These are phyloP conservation scores for Pipa parva DNA, from an alignment of 2,113 vertebrate species.

Conservation along the genomic window DNA sequence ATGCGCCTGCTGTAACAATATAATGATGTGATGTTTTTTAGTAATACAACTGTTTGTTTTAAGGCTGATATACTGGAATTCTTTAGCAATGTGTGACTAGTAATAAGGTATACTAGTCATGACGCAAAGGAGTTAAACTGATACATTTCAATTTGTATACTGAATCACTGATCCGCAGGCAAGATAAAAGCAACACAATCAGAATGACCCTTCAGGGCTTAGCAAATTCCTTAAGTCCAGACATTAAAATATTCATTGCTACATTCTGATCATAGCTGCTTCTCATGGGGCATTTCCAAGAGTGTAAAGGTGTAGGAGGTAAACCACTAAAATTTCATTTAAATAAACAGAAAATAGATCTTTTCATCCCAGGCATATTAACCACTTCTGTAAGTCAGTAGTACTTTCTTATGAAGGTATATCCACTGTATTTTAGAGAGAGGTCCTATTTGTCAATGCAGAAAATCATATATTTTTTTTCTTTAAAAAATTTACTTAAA, in stretches of 20 bases:
- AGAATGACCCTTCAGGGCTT: conserved; percentile 37
- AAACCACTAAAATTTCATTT: background rate
- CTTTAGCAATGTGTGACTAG: conserved; percentile 34
- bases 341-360: background rate
- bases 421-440: background rate
- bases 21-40: conserved; percentile 16
- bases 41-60: conserved; percentile 35
- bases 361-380: no score
- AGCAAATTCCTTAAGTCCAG: conserved; percentile 37
- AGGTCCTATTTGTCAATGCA: background rate
- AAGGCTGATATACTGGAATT: conserved; percentile 32
- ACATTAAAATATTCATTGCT: conserved; percentile 42
- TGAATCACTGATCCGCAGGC: conserved; percentile 25
- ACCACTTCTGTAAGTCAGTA: no score
- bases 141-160: conserved; percentile 37
- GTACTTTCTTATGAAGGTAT: no score
- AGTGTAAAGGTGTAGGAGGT: background rate
- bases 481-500: no score
- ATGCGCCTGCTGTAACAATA: conserved; percentile 13
- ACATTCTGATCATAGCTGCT: conserved; percentile 37
- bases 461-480: background rate
- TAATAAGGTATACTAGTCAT: conserved; percentile 38
- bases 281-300: conserved; percentile 7
- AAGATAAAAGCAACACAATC: conserved; percentile 37
- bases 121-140: conserved; percentile 33